These are phyloP conservation scores for Notarius lentiginosus DNA, from an alignment of 2,113 vertebrate species.

Conservation along the genomic window DNA sequence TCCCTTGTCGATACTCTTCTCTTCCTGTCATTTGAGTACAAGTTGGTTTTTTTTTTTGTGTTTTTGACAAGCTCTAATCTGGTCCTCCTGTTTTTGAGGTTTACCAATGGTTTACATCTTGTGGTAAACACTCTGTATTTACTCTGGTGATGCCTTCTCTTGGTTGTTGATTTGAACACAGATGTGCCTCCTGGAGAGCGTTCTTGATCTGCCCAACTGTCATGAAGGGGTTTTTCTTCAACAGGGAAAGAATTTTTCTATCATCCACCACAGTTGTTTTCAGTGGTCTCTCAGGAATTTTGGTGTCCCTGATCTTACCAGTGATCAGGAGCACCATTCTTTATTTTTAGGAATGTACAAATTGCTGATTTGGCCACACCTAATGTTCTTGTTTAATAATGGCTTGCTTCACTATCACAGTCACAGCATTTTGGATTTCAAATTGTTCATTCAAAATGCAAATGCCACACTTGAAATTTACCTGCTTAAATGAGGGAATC, in stretches of 20 bases:
- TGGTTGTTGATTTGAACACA: background rate
- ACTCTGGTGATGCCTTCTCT: background rate
- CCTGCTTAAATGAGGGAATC: too few relatives aligned
- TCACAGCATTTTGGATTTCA: too few relatives aligned
- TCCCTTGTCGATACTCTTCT: too few relatives aligned
- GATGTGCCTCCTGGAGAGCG: background rate
- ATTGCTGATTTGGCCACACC: background rate
- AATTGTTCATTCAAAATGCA: too few relatives aligned
- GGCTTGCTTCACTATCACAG: too few relatives aligned
- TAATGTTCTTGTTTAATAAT: background rate
- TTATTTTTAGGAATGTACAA: background rate
- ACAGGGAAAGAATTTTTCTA: background rate
- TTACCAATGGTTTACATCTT: background rate
- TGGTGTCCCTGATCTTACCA: background rate
- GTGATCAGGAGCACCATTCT: background rate
- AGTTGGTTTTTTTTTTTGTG: background rate
- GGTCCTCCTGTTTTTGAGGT: background rate
- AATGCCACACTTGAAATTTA: too few relatives aligned
- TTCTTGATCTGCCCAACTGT: background rate
- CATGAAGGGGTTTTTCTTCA: background rate
- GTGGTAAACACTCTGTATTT: background rate
- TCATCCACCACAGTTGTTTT: background rate
- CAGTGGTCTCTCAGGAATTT: background rate
- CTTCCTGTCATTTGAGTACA: background rate
- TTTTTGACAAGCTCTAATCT: too few relatives aligned